Percentiles rank a stretch among this genome's conserved stretches.
These are phyloP conservation scores for Amblyornis subalaris DNA, from an alignment of 2,113 vertebrate species.

Conservation along the genomic window DNA sequence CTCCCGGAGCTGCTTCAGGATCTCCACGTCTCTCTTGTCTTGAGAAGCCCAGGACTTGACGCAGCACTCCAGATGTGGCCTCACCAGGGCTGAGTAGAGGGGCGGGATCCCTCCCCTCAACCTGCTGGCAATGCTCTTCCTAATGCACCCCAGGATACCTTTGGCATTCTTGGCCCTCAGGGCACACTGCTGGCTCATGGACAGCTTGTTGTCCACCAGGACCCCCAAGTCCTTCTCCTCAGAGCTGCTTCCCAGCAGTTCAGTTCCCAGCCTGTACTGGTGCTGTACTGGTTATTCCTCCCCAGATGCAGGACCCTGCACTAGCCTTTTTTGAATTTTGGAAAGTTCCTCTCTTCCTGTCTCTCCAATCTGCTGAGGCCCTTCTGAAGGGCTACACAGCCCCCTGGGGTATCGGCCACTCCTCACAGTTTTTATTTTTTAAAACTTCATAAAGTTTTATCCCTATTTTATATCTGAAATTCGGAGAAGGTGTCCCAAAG, in stretches of 20 bases:
- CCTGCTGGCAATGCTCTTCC: rapidly evolving
- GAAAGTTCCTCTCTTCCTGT: background rate
- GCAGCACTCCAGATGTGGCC: background rate
- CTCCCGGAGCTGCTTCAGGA: background rate
- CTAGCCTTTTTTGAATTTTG: background rate
- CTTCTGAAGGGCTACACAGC: background rate
- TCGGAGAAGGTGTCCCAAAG: background rate
- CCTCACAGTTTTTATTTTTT: background rate
- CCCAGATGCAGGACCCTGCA: background rate
- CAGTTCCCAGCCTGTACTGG: background rate
- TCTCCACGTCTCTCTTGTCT: rapidly evolving
- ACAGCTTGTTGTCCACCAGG: background rate
- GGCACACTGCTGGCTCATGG: background rate
- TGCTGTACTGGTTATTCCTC: background rate
- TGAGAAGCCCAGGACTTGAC: background rate
- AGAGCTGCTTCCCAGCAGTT: background rate
- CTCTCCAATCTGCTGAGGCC: rapidly evolving
- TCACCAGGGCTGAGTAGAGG: background rate
- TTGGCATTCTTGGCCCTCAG: background rate
- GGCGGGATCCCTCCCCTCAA: rapidly evolving
- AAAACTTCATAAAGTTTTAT: background rate
- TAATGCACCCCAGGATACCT: too few relatives aligned
- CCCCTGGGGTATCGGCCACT: rapidly evolving
- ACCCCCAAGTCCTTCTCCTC: background rate
- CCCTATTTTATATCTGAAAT: background rate